A percentile compares a stretch with the other conserved stretches of the same genome.
Conservation (phyloP, 2,113 vertebrate genomes). For the Cebidichthys violaceus region DNA sequence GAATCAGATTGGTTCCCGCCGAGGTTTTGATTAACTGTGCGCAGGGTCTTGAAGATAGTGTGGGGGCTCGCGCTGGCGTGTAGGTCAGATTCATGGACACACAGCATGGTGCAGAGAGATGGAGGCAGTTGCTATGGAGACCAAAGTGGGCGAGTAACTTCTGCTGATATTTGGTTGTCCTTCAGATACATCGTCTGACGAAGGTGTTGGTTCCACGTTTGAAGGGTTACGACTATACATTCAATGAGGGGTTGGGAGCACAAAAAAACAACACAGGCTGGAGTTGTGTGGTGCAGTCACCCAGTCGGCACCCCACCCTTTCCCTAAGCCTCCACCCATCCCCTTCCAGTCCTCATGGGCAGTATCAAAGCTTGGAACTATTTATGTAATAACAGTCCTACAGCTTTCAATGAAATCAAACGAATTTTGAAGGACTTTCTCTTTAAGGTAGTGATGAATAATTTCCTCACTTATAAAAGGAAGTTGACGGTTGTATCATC, state of each 20-base stretch:
- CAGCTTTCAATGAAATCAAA: not conserved
- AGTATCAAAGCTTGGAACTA: not conserved
- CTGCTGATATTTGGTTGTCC: slow-evolving; percentile 54
- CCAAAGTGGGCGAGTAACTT: slow-evolving; percentile 36
- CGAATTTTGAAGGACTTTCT: slow-evolving; percentile 2
- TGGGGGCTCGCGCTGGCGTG: slow-evolving; percentile 26
- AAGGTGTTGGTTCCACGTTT: slow-evolving; percentile 17
- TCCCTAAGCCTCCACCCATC: slow-evolving; percentile 2
- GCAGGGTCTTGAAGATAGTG: slow-evolving; percentile 52
- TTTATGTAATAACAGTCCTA: not conserved
- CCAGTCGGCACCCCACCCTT: slow-evolving; percentile 6
- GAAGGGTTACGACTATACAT: not conserved
- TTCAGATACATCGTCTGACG: slow-evolving; percentile 32
- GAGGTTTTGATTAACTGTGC: slow-evolving; percentile 62
- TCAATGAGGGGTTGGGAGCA: not conserved
- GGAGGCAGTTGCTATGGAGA: slow-evolving; percentile 78
- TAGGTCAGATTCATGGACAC: slow-evolving; percentile 65
- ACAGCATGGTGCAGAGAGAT: slow-evolving; percentile 51
- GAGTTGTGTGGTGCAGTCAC: not conserved
- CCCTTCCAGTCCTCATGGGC: not conserved
- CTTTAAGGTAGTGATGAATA: not conserved
- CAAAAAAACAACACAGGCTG: not conserved
- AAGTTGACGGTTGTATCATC: not conserved
- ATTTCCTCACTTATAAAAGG: not conserved
- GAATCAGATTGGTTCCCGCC: slow-evolving; percentile 45